phyloP scores from a whole-genome alignment of 2,888 invertebrate species.

The Acanthosepion esculentum region DNA sequence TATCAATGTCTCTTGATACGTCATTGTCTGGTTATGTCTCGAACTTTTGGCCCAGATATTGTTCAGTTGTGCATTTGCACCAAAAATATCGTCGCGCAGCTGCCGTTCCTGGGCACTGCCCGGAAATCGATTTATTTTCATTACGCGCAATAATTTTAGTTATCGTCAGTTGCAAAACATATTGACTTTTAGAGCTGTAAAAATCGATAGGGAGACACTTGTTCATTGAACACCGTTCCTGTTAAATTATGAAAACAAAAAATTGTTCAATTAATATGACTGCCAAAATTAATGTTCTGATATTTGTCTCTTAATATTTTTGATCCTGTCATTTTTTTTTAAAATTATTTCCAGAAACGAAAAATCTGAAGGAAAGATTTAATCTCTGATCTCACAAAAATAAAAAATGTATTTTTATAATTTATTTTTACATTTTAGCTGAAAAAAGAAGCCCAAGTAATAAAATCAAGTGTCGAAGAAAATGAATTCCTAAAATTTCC shows the following conservation, averaged over 20 bases:
- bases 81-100: conserved; percentile 4
- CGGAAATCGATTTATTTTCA: not conserved
- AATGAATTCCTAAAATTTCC: no score
- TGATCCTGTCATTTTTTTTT: no score
- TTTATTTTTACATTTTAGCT: no score
- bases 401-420: no score
- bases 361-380: no score
- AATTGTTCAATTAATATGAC: no score
- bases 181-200: not conserved
- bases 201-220: not conserved
- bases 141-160: not conserved
- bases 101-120: not conserved
- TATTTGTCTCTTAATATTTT: no score
- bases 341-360: no score
- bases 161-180: not conserved
- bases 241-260: not conserved
- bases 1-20: not conserved
- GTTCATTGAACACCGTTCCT: not conserved
- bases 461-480: no score
- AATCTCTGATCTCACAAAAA: no score
- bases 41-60: not conserved
- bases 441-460: no score
- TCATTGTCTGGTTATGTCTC: not conserved
- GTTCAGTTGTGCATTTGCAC: not conserved
- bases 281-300: no score